phyloP scores from a whole-genome alignment of 2,113 vertebrate genomes.

The Donacobius atricapilla region DNA sequence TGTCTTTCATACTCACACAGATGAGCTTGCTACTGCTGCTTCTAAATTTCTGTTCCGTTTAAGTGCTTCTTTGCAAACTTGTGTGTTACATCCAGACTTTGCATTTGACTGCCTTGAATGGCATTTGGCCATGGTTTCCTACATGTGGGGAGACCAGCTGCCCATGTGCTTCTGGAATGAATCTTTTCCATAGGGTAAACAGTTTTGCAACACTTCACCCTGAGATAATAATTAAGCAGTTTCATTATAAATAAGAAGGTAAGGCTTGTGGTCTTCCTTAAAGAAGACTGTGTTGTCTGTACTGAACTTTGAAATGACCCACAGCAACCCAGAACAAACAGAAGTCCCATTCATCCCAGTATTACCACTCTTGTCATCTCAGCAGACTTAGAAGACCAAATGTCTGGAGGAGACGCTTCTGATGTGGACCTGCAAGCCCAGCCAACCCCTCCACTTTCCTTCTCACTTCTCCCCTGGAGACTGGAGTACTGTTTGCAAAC shows the following conservation, averaged over 20 bases:
- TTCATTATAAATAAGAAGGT: not conserved
- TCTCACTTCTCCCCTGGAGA: not conserved
- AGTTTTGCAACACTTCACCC: not conserved
- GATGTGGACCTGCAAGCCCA: not conserved
- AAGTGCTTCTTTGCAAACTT: not conserved
- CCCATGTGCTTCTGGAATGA: not conserved
- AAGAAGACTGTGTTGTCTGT: not conserved
- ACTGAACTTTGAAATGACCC: not conserved
- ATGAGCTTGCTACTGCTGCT: not conserved
- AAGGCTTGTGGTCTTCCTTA: not conserved
- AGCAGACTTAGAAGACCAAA: not conserved
- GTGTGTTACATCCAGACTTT: not conserved
- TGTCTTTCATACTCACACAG: not conserved
- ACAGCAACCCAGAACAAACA: not conserved
- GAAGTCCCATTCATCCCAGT: accelerated
- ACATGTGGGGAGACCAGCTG: not conserved
- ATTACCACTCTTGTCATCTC: accelerated
- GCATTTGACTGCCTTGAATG: not conserved
- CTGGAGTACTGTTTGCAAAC: not conserved
- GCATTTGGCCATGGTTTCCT: not conserved
- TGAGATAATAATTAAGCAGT: not conserved
- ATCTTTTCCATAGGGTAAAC: not conserved
- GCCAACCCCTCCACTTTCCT: not conserved
- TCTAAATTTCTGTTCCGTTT: not conserved
- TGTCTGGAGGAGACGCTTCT: not conserved